Base-by-base conservation (phyloP, 2,113 vertebrate species). In the Ochotona curzoniae region DNA sequence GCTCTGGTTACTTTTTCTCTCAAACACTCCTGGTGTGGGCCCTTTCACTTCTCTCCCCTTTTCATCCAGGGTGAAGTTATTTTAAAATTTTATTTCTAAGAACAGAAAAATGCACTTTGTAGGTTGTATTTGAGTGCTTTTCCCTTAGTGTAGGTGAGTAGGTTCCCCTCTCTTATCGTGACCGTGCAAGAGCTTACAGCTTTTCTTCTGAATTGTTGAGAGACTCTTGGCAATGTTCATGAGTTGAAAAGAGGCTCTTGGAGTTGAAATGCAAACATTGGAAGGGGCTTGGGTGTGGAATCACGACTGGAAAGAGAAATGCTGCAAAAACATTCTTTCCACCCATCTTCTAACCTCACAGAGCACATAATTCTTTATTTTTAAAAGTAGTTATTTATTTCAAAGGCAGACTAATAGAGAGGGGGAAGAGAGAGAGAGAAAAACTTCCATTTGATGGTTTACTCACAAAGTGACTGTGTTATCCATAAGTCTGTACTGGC, bases 281-380 rank as follows among this genome's bases (percentile, higher is more conserved):
- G 64, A 86, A 20, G 66, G 54, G 23, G 7, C 44, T 28, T 85
- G 35, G 83, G 20, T 57, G 20, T 60, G 15, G 74, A 88, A 13
- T 20, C 32, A 8, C 38, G 8, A 20, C 49, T n/a, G 63, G 13
- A 70, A 4, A 87, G 32, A 61, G 21, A 73, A 47, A 57, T 64
- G 57, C 49, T 91, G 88, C 35, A 86, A 83, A 57, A 83, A 38
- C 44, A 91, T 93, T 76, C 32, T 51, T 76, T 91, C 73, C 8
- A 6, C 3, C n/a, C 57, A 21, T 66, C 83, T 47, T 76, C 2
- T 32, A 51, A 70, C 44, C 12, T 73, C 63, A 44, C 32, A 71
- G 32, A 87, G 17, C 13, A 32, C 7, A 26, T 3, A 28, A 2
- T 35, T 23, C 28, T 25, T 71, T 17, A 57, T 57, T 57, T 57